Conservation (phyloP, 2,113 vertebrate species). For the Echinops telfairi region DNA sequence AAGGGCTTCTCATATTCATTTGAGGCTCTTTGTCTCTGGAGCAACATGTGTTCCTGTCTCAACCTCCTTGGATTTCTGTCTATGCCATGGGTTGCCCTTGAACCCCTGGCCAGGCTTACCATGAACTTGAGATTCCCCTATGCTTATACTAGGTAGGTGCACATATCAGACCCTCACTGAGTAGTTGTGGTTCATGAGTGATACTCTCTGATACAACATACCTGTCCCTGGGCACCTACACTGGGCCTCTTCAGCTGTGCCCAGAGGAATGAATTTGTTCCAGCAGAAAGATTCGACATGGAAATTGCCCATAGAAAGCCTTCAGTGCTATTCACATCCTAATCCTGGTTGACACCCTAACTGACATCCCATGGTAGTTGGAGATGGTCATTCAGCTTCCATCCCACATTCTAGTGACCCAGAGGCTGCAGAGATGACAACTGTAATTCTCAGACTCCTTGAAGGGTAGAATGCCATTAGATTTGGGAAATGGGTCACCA, state of each 20-base stretch:
- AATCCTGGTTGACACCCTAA: not conserved
- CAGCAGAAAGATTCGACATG: not conserved
- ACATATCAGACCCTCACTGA: not conserved
- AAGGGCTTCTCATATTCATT: no score
- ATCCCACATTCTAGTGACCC: not conserved
- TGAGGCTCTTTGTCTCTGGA: no score
- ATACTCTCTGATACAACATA: not conserved
- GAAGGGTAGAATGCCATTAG: not conserved
- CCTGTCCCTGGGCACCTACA: not conserved
- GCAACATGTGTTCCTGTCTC: no score
- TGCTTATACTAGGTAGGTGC: not conserved
- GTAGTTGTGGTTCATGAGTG: not conserved
- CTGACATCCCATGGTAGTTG: not conserved
- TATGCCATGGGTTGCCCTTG: not conserved
- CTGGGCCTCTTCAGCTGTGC: not conserved
- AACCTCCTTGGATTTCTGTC: not conserved
- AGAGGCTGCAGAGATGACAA: not conserved
- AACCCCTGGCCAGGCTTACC: no score
- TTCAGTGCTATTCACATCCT: not conserved
- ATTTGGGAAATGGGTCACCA: fast-evolving
- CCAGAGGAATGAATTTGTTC: not conserved
- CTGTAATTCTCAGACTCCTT: not conserved
- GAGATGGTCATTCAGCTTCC: not conserved
- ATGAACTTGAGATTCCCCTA: not conserved
- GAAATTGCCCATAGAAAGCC: not conserved